Evolutionary conservation across 2,113 vertebrate species (phyloP), one percentile per base, ranked within the genome.

Genomic region (Nicator chloris): DNA sequence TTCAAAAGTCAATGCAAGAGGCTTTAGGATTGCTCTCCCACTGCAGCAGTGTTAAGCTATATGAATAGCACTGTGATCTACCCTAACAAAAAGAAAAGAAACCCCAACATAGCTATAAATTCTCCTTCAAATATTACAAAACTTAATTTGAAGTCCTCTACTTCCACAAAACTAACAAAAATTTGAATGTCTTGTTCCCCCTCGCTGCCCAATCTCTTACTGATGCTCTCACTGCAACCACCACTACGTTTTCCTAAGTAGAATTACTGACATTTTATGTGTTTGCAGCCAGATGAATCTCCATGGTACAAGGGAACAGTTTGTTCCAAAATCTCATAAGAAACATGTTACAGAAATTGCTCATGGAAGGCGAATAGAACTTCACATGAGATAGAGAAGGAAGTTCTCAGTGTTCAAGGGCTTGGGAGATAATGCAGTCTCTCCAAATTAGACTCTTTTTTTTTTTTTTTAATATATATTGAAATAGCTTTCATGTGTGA

Each of bases 401-500:
- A 92, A 71, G 39, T 65, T 66, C 44, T 88, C 27, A 30, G 57
- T 15, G 47, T 86, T 95, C 56, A 92, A 23, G 39, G 7, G 11
- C 57, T 79, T 89, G 59, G 42, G 73, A 15, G 24, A 45, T 71
- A 88, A 66, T 86, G 33, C 27, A 86, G 23, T 15, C 16, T 70
- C 77, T 94, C 27, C 59, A 53, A 85, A 84, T 79, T 61, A 84
- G 15, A 42, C 37, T 77, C 42, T 59, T 93, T 91, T 35, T 79
- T 91, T 71, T 82, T n/a, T n/a, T n/a, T n/a, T n/a, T n/a, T n/a
- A n/a, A n/a, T n/a, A n/a, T n/a, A 71, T 85, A 77, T 73, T 90
- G 90, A 96, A 96, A 93, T 86, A 90, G 63, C 75, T 90, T 68
- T 88, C 21, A 11, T n/a, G n/a, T 92, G 77, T 93, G 81, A 94